Evolutionary conservation across 2,113 vertebrate species (phyloP), one percentile per base, ranked within the genome.

Genomic region (Stigmatopora argus): DNA sequence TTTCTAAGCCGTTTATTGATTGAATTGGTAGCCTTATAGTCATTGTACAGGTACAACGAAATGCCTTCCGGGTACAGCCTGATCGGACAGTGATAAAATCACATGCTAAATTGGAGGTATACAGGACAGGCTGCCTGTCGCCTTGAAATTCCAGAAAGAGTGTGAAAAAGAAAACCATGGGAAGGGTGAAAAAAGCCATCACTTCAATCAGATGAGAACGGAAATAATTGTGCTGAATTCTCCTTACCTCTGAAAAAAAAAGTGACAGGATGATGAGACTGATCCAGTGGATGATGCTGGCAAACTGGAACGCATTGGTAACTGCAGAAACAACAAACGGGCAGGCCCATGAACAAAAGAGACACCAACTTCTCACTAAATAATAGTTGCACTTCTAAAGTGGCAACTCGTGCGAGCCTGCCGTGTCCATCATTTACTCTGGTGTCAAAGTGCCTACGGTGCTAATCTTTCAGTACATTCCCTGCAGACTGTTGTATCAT

Each of bases 281-380:
- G 91, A 99, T 95, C 97, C 97, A 99, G 86, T 99, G 97, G 87
- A 99, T 94, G 74, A 97, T 82, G 75, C 93, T 90, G 57, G 97
- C 96, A 86, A 98, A 98, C 85, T 99, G 96, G 78, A 93, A 93
- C 44, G 95, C 95, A 68, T 92, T 98, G 87, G 94, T 92, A 93
- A 99, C 97, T 99, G 90, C 85, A 53, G 65, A 81, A 10, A 76
- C 35, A 81, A 53, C 35, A 56, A 56, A 31, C 3, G 23, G 5
- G 15, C 23, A 13, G 5, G 15, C 23, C 4, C 53, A 15, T 56
- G 23, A 56, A 19, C 51, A 53, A 23, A 53, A 53, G 19, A 52
- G 51, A 79, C 55, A 19, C 18, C 18, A 51, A 18, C 48, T 51
- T n/a, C 23, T 26, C 21, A 45, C 14, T 14, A 44, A 61, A 61